A percentile compares a stretch with the other conserved stretches of the same genome.
Conservation (phyloP, 2,888 invertebrate species). For the Kuschelorhynchus macadamiae region DNA sequence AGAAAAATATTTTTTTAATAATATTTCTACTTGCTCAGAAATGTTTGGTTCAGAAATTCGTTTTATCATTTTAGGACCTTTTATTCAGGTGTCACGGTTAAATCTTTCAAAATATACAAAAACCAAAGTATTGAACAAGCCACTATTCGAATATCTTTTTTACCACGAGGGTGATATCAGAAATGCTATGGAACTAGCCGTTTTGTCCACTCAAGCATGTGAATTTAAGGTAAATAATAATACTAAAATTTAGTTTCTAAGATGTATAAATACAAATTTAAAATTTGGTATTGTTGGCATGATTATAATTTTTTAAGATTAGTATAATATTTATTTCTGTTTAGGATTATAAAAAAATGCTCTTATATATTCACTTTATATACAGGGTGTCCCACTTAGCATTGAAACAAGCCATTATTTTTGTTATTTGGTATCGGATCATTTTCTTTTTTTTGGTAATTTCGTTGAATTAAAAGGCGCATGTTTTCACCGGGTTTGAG, state of each 20-base stretch:
- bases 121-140: conserved; percentile 82
- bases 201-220: conserved; percentile 83
- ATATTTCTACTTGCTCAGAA: no score
- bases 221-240: conserved; percentile 70
- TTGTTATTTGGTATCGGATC: no score
- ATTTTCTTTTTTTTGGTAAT: no score
- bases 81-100: conserved; percentile 91
- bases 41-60: no score
- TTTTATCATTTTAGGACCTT: conserved; percentile 73
- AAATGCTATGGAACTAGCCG: conserved; percentile 88
- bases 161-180: conserved; percentile 95
- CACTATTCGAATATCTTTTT: conserved; percentile 95
- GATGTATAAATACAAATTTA: not conserved
- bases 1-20: no score
- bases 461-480: no score
- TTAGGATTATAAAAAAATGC: no score
- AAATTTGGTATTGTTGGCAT: not conserved
- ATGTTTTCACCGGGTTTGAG: no score
- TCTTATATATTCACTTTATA: no score
- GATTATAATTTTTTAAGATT: not conserved
- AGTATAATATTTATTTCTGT: not conserved
- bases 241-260: no score
- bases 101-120: conserved; percentile 89
- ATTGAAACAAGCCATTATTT: no score
- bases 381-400: no score